These are phyloP conservation scores for Jordanella pulchra DNA, from an alignment of 2,797 vertebrate genomes.

Conservation along the genomic window DNA sequence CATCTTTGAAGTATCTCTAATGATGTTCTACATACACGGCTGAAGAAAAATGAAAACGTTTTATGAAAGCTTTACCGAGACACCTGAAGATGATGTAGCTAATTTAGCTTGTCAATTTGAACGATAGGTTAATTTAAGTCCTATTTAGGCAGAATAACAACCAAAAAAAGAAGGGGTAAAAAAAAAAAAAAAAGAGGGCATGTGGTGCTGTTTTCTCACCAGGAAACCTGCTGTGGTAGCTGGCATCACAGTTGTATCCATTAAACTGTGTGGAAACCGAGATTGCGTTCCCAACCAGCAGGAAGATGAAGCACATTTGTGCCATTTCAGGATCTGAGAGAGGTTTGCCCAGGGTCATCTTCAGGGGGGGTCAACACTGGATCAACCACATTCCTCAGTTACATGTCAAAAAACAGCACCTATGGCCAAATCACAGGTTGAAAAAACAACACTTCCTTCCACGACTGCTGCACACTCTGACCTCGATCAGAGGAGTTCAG, in stretches of 20 bases:
- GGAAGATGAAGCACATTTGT: conserved; percentile 83
- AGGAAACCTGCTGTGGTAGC: conserved; percentile 95
- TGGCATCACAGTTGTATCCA: conserved; percentile 96
- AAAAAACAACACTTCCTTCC: conserved; percentile 42
- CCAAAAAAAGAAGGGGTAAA: neutral
- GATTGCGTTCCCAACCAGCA: conserved; percentile 83
- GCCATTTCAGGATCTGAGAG: conserved; percentile 87
- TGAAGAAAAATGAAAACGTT: neutral
- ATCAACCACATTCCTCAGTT: conserved; percentile 54
- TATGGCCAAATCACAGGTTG: conserved; percentile 49
- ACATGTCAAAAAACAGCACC: conserved; percentile 37
- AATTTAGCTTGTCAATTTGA: neutral
- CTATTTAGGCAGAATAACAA: neutral
- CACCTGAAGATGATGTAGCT: neutral
- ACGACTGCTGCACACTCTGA: conserved; percentile 40
- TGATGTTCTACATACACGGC: neutral
- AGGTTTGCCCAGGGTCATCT: conserved; percentile 60
- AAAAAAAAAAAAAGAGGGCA: neutral
- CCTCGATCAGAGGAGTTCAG: conserved; percentile 61
- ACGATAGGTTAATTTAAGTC: neutral
- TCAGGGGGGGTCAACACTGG: conserved; percentile 72
- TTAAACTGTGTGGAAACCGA: conserved; percentile 90
- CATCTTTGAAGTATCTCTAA: neutral
- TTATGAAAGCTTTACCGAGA: neutral
- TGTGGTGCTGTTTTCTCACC: conserved; percentile 81